phyloP scores from a whole-genome alignment of 2,113 vertebrate species.

The Albula goreensis region DNA sequence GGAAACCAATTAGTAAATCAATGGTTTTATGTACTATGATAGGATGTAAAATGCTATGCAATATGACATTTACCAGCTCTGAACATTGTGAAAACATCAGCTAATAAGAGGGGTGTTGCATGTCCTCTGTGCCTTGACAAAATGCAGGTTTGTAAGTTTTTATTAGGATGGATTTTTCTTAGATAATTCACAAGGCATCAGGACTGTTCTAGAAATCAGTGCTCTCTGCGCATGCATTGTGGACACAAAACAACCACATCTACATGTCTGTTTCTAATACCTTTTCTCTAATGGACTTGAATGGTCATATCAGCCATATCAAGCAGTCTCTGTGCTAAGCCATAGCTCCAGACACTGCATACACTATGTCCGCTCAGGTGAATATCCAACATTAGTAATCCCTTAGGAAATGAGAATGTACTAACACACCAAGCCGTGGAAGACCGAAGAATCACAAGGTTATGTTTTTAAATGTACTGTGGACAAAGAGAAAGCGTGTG shows the following conservation, averaged over 20 bases:
- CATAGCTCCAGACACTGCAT: slow-evolving; percentile 44
- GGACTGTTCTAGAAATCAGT: not conserved
- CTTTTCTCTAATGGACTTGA: not conserved
- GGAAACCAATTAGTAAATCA: not conserved
- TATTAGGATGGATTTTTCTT: not conserved
- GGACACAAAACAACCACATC: not conserved
- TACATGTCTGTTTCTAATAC: not conserved
- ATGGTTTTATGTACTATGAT: not conserved
- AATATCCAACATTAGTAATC: not conserved
- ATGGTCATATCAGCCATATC: not conserved
- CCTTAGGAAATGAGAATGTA: slow-evolving; percentile 25
- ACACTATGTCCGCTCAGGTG: slow-evolving; percentile 40
- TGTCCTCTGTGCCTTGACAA: slow-evolving; percentile 53
- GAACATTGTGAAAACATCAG: not conserved
- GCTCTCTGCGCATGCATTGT: not conserved
- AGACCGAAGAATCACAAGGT: not conserved
- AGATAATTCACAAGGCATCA: not conserved
- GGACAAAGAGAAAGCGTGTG: slow-evolving; percentile 48
- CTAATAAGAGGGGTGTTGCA: not conserved
- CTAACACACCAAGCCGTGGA: slow-evolving; percentile 10
- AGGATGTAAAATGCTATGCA: slow-evolving; percentile 42
- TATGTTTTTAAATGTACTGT: not conserved
- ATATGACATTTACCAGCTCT: slow-evolving; percentile 41
- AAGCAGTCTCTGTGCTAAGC: slow-evolving; percentile 4
- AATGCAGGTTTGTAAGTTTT: slow-evolving; percentile 37